Evolutionary conservation across 1,140 invertebrate genomes (phyloP).

Genomic region (Ostrea denselamellosa): DNA sequence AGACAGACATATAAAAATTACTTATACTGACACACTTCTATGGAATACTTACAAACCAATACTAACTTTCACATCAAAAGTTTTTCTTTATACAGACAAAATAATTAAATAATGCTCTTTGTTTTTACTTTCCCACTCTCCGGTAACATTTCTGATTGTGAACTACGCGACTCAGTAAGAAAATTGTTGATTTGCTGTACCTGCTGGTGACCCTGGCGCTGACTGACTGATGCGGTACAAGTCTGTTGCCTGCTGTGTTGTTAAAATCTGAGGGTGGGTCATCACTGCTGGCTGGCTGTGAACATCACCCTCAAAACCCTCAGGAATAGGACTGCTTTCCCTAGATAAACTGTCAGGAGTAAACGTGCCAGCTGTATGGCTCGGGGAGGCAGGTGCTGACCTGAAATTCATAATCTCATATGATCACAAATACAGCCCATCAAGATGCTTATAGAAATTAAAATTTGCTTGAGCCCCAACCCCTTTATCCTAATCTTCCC

Average conservation of each 20-base stretch:
- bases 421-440: not conserved
- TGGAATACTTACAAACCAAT: too few relatives aligned
- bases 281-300: slow-evolving; percentile 51
- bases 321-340: slow-evolving; percentile 84
- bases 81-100: too few relatives aligned
- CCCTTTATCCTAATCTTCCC: too few relatives aligned
- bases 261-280: slow-evolving; percentile 79
- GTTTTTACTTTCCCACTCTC: too few relatives aligned
- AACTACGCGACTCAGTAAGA: too few relatives aligned
- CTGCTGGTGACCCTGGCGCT: slow-evolving; percentile 84
- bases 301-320: slow-evolving; percentile 57
- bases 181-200: slow-evolving; percentile 50
- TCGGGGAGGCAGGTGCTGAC: slow-evolving; percentile 95
- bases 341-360: slow-evolving; percentile 93
- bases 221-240: slow-evolving; percentile 83
- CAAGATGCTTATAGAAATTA: too few relatives aligned
- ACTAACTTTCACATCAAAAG: too few relatives aligned
- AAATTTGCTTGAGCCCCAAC: too few relatives aligned
- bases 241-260: slow-evolving; percentile 80
- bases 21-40: too few relatives aligned
- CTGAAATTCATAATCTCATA: slow-evolving; percentile 78
- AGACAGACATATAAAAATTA: too few relatives aligned
- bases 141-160: too few relatives aligned
- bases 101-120: too few relatives aligned
- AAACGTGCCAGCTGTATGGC: slow-evolving; percentile 90